These are phyloP conservation scores for Laticauda laticaudata DNA, from an alignment of 2,113 vertebrate genomes.

Conservation along the genomic window DNA sequence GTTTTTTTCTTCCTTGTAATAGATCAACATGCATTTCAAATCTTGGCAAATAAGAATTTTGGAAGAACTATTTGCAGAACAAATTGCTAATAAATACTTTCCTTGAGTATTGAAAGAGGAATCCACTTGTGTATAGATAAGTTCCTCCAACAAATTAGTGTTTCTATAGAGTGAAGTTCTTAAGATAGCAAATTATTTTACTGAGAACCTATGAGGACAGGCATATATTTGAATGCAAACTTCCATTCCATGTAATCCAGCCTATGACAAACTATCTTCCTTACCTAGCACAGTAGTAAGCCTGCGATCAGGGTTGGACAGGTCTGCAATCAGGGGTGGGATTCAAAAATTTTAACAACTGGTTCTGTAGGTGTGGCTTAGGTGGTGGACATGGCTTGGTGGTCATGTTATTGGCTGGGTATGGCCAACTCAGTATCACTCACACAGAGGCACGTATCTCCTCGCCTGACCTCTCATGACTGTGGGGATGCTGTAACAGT, in stretches of 20 bases:
- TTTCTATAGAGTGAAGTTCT: background rate
- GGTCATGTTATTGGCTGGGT: too few relatives aligned
- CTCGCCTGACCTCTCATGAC: too few relatives aligned
- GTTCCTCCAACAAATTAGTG: background rate
- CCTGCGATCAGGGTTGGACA: too few relatives aligned
- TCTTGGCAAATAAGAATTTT: background rate
- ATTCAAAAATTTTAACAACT: too few relatives aligned
- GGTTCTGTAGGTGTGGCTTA: too few relatives aligned
- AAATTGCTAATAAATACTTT: background rate
- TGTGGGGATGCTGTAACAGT: too few relatives aligned
- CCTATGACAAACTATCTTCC: background rate
- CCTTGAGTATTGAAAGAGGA: background rate
- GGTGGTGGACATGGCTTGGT: too few relatives aligned
- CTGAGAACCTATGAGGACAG: background rate
- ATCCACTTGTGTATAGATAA: accelerated
- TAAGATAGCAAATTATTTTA: background rate
- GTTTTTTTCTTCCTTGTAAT: background rate
- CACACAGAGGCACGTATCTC: too few relatives aligned
- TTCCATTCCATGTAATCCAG: background rate
- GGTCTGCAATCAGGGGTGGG: too few relatives aligned
- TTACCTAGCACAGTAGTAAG: background rate
- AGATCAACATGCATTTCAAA: conserved; percentile 7
- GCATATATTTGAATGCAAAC: background rate
- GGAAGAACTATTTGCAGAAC: background rate
- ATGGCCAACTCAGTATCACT: too few relatives aligned